Evolutionary conservation across 2,888 invertebrate species (phyloP).

Genomic region (Hetaerina titia): DNA sequence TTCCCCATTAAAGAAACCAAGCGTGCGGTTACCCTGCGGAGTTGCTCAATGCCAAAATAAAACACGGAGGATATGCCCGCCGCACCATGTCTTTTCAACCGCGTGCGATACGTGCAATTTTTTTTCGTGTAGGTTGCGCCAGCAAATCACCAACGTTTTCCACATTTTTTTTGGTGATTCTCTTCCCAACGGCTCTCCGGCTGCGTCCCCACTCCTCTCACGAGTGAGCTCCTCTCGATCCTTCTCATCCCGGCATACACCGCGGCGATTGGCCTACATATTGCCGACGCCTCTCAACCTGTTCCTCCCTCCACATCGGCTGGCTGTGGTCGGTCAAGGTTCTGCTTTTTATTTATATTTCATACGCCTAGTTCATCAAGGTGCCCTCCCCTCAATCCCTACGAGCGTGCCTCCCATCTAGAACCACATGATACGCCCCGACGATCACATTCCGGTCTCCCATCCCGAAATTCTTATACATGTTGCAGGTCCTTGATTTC

Average conservation of each 20-base stretch:
- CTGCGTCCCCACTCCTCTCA: not conserved
- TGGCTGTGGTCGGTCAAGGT: slow-evolving; percentile 31
- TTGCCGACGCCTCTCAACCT: not conserved
- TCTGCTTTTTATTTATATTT: not conserved
- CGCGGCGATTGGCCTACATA: slow-evolving; percentile 9
- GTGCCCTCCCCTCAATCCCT: not conserved
- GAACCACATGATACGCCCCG: not conserved
- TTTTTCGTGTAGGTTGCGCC: not conserved
- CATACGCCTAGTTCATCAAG: not conserved
- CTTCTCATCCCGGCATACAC: not conserved
- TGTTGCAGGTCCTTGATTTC: not conserved
- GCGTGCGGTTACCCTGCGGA: not conserved
- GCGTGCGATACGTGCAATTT: not conserved
- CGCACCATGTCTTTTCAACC: not conserved
- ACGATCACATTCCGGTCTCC: not conserved
- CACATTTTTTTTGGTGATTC: not conserved
- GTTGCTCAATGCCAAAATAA: not conserved
- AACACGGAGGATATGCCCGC: not conserved
- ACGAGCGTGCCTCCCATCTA: not conserved
- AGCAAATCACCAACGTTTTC: not conserved
- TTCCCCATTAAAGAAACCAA: not conserved
- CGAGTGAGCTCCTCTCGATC: not conserved
- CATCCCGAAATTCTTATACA: slow-evolving; percentile 27
- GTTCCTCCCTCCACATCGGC: not conserved
- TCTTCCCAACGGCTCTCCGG: not conserved